Evolutionary conservation across 2,113 vertebrate species (phyloP).

Genomic region (Polyodon spathula): DNA sequence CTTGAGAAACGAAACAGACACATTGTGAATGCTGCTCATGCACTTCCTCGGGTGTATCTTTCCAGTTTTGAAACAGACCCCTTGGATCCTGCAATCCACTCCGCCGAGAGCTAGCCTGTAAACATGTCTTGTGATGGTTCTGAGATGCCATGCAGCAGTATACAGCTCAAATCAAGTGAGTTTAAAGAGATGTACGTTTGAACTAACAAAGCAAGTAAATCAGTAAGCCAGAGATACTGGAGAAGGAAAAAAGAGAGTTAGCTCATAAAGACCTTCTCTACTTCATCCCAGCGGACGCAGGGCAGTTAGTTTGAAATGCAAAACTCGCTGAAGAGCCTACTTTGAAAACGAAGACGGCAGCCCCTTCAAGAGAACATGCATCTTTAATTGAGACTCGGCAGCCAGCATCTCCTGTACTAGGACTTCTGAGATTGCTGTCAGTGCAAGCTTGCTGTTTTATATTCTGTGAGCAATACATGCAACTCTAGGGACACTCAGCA

Average conservation of each 20-base stretch:
- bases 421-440: not conserved
- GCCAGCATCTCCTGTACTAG: not conserved
- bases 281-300: not conserved
- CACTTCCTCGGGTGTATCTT: too few relatives aligned
- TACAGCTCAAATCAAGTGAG: too few relatives aligned
- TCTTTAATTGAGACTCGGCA: slow-evolving; percentile 8
- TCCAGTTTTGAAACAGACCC: too few relatives aligned
- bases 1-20: too few relatives aligned
- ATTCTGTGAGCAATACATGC: not conserved
- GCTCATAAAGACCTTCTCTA: not conserved
- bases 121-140: too few relatives aligned
- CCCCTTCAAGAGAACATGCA: slow-evolving; percentile 4
- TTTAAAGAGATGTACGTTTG: too few relatives aligned
- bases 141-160: too few relatives aligned
- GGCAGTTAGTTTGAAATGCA: not conserved
- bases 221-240: not conserved
- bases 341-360: slow-evolving; percentile 2
- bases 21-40: too few relatives aligned
- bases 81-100: too few relatives aligned
- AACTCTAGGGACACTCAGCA: too few relatives aligned
- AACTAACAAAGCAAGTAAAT: too few relatives aligned
- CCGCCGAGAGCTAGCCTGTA: too few relatives aligned
- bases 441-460: not conserved
- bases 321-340: not conserved
- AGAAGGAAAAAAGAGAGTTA: not conserved